Evolutionary conservation across 1,140 invertebrate species (phyloP), one percentile per base, ranked within the genome.

Genomic region (Oryctes rhinoceros): DNA sequence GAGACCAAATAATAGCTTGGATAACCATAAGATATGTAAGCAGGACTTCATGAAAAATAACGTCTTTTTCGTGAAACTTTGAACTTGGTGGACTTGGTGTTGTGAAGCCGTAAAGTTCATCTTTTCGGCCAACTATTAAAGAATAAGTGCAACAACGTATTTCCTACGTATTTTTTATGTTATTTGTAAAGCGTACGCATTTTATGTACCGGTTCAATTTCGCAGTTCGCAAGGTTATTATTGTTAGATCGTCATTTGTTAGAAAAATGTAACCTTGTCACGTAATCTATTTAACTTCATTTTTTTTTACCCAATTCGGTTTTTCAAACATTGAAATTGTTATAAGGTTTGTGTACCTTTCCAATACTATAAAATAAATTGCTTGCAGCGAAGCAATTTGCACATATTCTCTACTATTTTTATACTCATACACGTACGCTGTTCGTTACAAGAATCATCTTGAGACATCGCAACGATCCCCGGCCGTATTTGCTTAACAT

Each of bases 261-360:
- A 18, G 53, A 4, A 59, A 59, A 18, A 59, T 59, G 53, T 13
- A 13, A 53, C 49, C n/a, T n/a, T 53, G 49, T 44, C 39, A 10
- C 39, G 39, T 44, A 44, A 44, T 44, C 9, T 0, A 44, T 3
- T 44, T 44, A n/a, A 13, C n/a, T 53, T 53, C n/a, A 10, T 48
- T 48, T 48, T 53, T n/a, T 53, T 53, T 53, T 53, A 13, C 13
- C 49, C 13, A 53, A 53, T 53, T 53, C 11, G n/a, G 49, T 18
- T 59, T 59, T 59, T 59, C 53, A 44, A 44, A 7, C 39, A 44
- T 44, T 44, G 9, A 44, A 44, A 44, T 59, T 18, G 53, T 18
- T 59, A 59, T 59, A 59, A 59, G 15, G 53, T 59, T 59, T 59
- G 53, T 59, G 15, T 59, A 59, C 15, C 15, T 59, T 59, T 59